phyloP scores from a whole-genome alignment of 2,888 invertebrate species.

The Syritta pipiens region DNA sequence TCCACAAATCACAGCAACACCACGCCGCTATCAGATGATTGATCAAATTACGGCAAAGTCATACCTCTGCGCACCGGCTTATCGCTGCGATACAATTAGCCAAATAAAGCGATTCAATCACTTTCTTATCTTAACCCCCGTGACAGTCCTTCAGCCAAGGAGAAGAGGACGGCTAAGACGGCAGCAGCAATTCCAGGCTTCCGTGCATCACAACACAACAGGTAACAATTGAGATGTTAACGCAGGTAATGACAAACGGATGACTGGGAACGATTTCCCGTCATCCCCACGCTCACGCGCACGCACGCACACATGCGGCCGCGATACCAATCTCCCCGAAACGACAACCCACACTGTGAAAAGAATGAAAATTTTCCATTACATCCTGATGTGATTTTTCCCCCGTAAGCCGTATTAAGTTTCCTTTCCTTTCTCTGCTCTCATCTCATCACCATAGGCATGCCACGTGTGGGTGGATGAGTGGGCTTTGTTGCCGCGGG shows the following conservation, averaged over 20 bases:
- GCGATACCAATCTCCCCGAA: constrained; percentile 37
- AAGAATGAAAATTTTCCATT: constrained; percentile 54
- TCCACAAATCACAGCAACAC: constrained; percentile 4
- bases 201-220: constrained; percentile 46
- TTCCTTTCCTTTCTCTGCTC: constrained; percentile 22
- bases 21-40: constrained; percentile 26
- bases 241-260: constrained; percentile 62
- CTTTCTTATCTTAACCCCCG: constrained; percentile 52
- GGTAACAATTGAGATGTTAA: constrained; percentile 62
- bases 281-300: not conserved
- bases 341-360: not conserved
- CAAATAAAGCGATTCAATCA: constrained; percentile 64
- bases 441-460: no score
- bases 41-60: constrained; percentile 32
- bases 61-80: constrained; percentile 15
- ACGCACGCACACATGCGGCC: not conserved
- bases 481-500: not conserved
- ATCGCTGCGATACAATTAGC: constrained; percentile 52
- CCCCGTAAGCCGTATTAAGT: constrained; percentile 28
- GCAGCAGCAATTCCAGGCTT: constrained; percentile 15
- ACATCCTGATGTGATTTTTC: constrained; percentile 28
- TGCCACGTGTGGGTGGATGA: not conserved
- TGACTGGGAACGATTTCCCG: constrained; percentile 56
- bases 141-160: constrained; percentile 32
- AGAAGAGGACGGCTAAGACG: constrained; percentile 28